Percentiles rank a stretch among this genome's conserved stretches.
Conservation (phyloP, 1,140 invertebrate species). For the Mesaphorura yosii region DNA sequence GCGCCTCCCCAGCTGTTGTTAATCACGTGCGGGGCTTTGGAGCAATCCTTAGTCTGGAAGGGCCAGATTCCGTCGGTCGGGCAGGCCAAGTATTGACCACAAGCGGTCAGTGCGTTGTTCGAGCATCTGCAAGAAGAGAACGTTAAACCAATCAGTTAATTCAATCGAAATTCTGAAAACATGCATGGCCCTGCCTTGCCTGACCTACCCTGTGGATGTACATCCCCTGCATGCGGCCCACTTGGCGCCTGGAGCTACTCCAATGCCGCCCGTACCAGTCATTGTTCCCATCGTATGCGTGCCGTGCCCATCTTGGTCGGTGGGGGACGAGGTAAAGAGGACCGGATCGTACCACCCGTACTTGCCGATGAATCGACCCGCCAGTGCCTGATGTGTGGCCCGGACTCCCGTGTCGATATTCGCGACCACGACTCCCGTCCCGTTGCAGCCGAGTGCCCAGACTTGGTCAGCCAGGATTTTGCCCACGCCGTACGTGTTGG, state of each 20-base stretch:
- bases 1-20: background rate
- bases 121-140: too few species aligned
- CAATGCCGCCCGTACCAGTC: background rate
- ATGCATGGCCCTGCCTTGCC: too few species aligned
- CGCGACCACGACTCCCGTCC: slow-evolving; percentile 4
- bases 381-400: background rate
- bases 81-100: background rate
- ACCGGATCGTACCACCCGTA: slow-evolving; percentile 11
- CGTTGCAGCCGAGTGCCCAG: slow-evolving; percentile 2
- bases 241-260: slow-evolving; percentile 2
- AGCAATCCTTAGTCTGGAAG: background rate
- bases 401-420: background rate
- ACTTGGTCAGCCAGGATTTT: slow-evolving; percentile 8
- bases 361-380: background rate
- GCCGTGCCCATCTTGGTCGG: slow-evolving; percentile 3
- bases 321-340: background rate
- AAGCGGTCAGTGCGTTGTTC: background rate
- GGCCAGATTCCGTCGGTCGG: background rate
- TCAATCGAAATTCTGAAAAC: too few species aligned
- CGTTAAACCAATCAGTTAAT: too few species aligned
- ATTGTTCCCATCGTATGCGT: slow-evolving; percentile 8
- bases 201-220: too few species aligned
- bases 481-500: background rate
- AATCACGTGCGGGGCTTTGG: background rate
- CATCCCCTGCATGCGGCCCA: slow-evolving; percentile 11